phyloP scores from a whole-genome alignment of 2,888 invertebrate genomes.

The Pharmacophagus antenor region DNA sequence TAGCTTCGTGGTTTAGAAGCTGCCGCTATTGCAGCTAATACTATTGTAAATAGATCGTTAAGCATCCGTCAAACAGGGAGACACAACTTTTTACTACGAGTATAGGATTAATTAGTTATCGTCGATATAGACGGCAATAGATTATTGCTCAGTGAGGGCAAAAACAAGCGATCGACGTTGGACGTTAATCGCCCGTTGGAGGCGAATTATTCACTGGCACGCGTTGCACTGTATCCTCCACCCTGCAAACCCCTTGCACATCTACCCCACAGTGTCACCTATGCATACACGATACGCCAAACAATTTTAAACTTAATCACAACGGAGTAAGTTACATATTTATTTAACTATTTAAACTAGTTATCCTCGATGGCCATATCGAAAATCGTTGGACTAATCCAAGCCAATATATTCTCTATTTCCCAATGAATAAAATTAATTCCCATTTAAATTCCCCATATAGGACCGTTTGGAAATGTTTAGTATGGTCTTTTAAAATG shows the following conservation, averaged over 20 bases:
- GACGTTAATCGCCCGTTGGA: conserved; percentile 77
- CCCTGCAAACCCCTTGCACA: conserved; percentile 55
- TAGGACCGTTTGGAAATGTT: conserved; percentile 58
- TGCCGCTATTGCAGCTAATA: conserved; percentile 13
- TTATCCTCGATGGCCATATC: conserved; percentile 37
- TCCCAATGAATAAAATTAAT: conserved; percentile 75
- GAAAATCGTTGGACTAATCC: conserved; percentile 70
- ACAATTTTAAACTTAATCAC: conserved; percentile 35
- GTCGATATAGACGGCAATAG: conserved; percentile 22
- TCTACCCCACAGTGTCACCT: conserved; percentile 35
- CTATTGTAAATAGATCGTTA: conserved; percentile 24
- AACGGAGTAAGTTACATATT: conserved; percentile 33
- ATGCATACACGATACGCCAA: conserved; percentile 29
- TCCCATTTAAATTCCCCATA: conserved; percentile 63
- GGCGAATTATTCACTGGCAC: conserved; percentile 78
- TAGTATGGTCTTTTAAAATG: conserved; percentile 17
- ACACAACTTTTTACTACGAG: conserved; percentile 26
- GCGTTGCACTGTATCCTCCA: conserved; percentile 69
- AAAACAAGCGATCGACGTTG: conserved; percentile 60
- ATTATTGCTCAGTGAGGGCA: conserved; percentile 41
- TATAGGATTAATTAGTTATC: conserved; percentile 30
- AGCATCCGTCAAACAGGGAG: conserved; percentile 26
- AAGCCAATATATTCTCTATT: conserved; percentile 77
- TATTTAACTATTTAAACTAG: background rate
- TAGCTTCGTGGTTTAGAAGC: conserved; percentile 9